Percentiles rank a stretch among this genome's conserved stretches.
These are phyloP conservation scores for Hemicrepidius hirtus DNA, from an alignment of 2,888 invertebrate species.

Conservation along the genomic window DNA sequence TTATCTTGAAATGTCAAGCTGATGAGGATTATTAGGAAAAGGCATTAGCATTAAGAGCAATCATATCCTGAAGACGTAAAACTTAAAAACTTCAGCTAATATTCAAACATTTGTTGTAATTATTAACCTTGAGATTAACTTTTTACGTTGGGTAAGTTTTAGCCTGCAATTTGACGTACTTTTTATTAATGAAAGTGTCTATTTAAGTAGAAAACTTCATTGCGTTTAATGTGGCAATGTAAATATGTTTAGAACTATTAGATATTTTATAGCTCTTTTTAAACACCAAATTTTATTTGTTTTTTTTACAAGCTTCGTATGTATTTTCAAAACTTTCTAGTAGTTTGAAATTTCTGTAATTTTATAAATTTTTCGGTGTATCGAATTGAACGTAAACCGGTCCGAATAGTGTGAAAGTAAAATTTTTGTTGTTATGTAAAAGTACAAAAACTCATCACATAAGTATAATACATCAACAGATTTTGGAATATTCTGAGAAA, in stretches of 20 bases:
- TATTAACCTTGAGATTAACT: conserved; percentile 6
- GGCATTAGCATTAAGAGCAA: too few species aligned
- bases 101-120: background rate
- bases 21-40: background rate
- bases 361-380: too few species aligned
- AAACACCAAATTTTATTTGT: too few species aligned
- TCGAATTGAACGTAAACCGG: too few species aligned
- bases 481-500: too few species aligned
- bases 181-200: background rate
- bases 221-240: background rate
- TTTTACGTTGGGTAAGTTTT: background rate
- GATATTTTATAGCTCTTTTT: too few species aligned
- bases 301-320: too few species aligned
- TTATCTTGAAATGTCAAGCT: background rate
- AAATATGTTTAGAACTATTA: too few species aligned
- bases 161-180: background rate
- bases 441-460: too few species aligned
- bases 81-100: background rate
- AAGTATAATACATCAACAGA: too few species aligned
- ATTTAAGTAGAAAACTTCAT: background rate
- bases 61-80: background rate
- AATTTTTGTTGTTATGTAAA: too few species aligned
- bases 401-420: too few species aligned
- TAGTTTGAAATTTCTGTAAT: background rate
- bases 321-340: conserved; percentile 1